Evolutionary conservation across 2,113 vertebrate genomes (phyloP), one percentile per base, ranked within the genome.

Genomic region (Halichoerus grypus): DNA sequence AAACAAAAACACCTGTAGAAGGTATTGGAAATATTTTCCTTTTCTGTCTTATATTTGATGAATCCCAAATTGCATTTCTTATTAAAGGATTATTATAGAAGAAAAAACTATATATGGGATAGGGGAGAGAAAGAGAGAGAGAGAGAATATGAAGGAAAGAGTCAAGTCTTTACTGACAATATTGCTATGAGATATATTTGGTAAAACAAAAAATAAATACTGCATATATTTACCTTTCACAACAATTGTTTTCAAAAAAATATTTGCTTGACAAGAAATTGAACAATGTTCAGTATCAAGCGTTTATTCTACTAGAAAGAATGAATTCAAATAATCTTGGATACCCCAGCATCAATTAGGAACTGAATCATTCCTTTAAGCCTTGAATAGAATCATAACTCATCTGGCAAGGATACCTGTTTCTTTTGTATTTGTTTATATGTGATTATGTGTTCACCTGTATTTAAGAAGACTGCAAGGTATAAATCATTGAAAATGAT

Each of bases 1-100:
- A 95, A 97, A 72, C 9, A 21, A 95, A 98, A 96, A 95, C 76
- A 55, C 3, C 69, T 19, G 8, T 51, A 97, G 42, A 84, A 96
- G 93, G 89, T 95, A 98, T 80, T 61, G 7, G 5, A 89, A 59
- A 42, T 67, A 39, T 28, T 94, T 96, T 3, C 1, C 53, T 65
- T 95, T 31, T 7, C 11, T 55, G 13, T 95, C 53, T 74, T 92
- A 26, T 72, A n/a, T 14, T 67, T 92, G 53, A 55, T 95, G 13
- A 97, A 61, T 6, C 0, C 21, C 42, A 22, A 53, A 26, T 1
- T 57, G 39, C 85, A 57, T 57, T 92, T 1, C 59, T 71, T 53
- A 33, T 36, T 53, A 31, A 97, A 94, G 49, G 0, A 42, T 26
- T 85, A n/a, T 63, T 59, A 65, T 15, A 46, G 24, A 21, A 14